Evolutionary conservation across 2,797 vertebrate genomes (phyloP), one percentile per base, ranked within the genome.

Genomic region (Tauraco hartlaubi): DNA sequence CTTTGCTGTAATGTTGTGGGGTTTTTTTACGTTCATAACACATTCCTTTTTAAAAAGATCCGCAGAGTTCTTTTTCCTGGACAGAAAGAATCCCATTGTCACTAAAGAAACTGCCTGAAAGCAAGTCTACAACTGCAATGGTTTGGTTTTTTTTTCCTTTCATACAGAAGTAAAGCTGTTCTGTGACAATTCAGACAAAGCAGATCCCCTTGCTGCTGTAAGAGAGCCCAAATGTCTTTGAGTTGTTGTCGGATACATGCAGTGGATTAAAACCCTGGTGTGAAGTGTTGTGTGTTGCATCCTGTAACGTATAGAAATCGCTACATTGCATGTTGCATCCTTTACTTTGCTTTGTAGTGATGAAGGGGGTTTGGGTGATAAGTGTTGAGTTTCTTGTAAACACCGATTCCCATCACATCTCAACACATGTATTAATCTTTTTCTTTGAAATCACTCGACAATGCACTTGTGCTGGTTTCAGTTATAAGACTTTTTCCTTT

Each of bases 391-490:
- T 64, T 68, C 44, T 28, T 54, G 25, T n/a, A 66, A 91, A 44
- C 22, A 6, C 4, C 3, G 35, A 37, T 91, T 61, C 35, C 31
- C n/a, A 49, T 77, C 37, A 46, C 43, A 64, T 48, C 48, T 90
- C 55, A 25, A 7, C 17, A 17, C 2, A 3, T 8, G 2, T 9
- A 3, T 52, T 29, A n/a, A n/a, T 31, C 18, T 44, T 64, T 44
- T 51, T 62, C n/a, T 74, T 82, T 13, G 7, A 16, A 81, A 43
- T 74, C 61, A 29, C 41, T 33, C 4, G 3, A 11, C 46, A 37
- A 4, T 13, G 23, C 41, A 3, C 33, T 63, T 2, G 0, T 9
- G 5, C 13, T 46, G 7, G 4, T 76, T 82, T 41, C 23, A 35
- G 15, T 35, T 59, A 3, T 2, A 49, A 73, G 51, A 23, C 4